Evolutionary conservation across 2,797 vertebrate species (phyloP).

Genomic region (Coluber constrictor): DNA sequence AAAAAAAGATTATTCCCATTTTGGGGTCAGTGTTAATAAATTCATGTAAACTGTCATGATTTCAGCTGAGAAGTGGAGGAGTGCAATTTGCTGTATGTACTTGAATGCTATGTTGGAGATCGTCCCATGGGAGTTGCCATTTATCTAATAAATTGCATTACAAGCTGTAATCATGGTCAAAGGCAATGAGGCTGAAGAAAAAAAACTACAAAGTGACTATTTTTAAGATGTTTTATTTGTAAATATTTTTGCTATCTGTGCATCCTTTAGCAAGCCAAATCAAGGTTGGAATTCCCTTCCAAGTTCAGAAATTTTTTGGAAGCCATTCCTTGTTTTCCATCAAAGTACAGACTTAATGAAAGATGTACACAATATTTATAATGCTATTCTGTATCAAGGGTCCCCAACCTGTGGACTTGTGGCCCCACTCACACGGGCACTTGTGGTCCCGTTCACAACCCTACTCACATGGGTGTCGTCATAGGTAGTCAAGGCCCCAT

Average conservation of each 20-base stretch:
- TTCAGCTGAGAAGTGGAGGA: neutral
- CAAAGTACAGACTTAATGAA: neutral
- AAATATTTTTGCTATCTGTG: neutral
- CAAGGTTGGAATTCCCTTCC: neutral
- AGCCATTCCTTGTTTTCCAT: neutral
- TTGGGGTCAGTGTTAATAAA: conserved; percentile 9
- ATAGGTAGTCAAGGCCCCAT: no score
- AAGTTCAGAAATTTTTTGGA: neutral
- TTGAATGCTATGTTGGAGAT: conserved; percentile 1
- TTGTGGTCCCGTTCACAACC: no score
- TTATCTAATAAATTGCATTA: neutral
- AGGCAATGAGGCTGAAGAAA: neutral
- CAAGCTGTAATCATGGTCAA: neutral
- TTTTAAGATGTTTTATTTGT: neutral
- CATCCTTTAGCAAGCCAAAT: neutral
- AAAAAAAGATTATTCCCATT: neutral
- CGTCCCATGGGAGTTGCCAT: neutral
- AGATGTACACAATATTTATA: neutral
- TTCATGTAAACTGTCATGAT: neutral
- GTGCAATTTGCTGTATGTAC: neutral
- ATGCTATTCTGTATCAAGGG: neutral
- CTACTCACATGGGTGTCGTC: no score
- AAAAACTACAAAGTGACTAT: neutral
- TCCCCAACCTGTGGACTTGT: no score
- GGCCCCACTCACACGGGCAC: no score